Conservation (phyloP, 2,113 vertebrate genomes). For the Cynocephalus volans region DNA sequence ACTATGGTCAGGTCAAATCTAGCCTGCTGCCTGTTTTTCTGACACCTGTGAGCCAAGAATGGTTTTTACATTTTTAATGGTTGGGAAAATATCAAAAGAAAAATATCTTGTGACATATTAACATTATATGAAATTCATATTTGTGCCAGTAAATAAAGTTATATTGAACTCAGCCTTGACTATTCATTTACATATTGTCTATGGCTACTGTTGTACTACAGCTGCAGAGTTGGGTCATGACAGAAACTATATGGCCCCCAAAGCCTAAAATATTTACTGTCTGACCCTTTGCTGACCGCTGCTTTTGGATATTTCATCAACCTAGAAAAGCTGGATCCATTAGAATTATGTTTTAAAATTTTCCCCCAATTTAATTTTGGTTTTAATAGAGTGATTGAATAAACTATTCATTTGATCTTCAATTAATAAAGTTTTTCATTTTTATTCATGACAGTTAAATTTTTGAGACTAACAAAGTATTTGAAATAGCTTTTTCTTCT, state of each 20-base stretch:
- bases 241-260: not conserved
- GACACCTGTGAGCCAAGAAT: not conserved
- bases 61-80: slow-evolving; percentile 36
- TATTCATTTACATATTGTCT: slow-evolving; percentile 15
- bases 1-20: not conserved
- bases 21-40: not conserved
- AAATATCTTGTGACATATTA: slow-evolving; percentile 15
- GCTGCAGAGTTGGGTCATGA: not conserved
- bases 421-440: slow-evolving; percentile 59
- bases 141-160: slow-evolving; percentile 17
- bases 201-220: not conserved
- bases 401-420: slow-evolving; percentile 56
- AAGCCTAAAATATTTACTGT: not conserved
- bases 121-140: slow-evolving; percentile 30
- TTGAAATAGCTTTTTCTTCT: slow-evolving; percentile 71
- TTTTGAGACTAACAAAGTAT: slow-evolving; percentile 69
- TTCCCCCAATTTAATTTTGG: slow-evolving; percentile 40
- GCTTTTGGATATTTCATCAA: slow-evolving; percentile 39
- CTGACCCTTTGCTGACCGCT: not conserved
- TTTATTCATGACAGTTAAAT: slow-evolving; percentile 68
- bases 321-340: not conserved
- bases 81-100: slow-evolving; percentile 50
- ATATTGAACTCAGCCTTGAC: not conserved
- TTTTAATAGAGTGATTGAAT: slow-evolving; percentile 51
- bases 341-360: slow-evolving; percentile 26